Evolutionary conservation across 2,797 vertebrate species (phyloP).

Genomic region (Furcifer pardalis): DNA sequence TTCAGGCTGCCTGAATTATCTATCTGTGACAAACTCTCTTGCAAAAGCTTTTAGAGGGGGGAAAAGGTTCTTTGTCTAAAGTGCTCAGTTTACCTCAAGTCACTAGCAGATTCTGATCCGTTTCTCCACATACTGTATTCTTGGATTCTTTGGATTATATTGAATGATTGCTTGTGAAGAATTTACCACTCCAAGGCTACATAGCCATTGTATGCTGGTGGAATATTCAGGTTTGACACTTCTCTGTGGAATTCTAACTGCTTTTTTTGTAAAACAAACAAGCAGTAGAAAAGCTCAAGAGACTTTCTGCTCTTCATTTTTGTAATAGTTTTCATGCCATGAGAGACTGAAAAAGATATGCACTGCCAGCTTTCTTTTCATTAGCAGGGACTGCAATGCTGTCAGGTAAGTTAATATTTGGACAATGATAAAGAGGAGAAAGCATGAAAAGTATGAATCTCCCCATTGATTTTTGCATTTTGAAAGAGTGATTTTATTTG

Average conservation of each 20-base stretch:
- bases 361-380: constrained; percentile 75
- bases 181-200: constrained; percentile 69
- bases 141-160: constrained; percentile 63
- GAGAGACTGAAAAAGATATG: constrained; percentile 78
- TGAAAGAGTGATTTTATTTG: constrained; percentile 47
- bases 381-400: constrained; percentile 76
- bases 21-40: constrained; percentile 65
- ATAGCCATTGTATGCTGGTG: constrained; percentile 66
- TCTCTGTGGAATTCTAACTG: constrained; percentile 75
- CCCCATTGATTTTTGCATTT: constrained; percentile 51
- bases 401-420: constrained; percentile 76
- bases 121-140: constrained; percentile 50
- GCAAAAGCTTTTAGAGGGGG: constrained; percentile 62
- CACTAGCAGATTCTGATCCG: constrained; percentile 60
- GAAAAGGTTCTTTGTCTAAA: constrained; percentile 66
- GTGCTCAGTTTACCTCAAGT: constrained; percentile 54
- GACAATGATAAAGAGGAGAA: constrained; percentile 55
- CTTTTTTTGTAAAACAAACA: constrained; percentile 75
- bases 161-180: constrained; percentile 64
- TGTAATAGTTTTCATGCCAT: constrained; percentile 79
- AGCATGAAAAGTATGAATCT: constrained; percentile 41
- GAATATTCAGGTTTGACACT: constrained; percentile 75
- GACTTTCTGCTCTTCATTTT: constrained; percentile 77
- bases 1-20: constrained; percentile 69
- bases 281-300: constrained; percentile 72